Evolutionary conservation across 2,797 vertebrate genomes (phyloP).

Genomic region (Crenichthys baileyi): DNA sequence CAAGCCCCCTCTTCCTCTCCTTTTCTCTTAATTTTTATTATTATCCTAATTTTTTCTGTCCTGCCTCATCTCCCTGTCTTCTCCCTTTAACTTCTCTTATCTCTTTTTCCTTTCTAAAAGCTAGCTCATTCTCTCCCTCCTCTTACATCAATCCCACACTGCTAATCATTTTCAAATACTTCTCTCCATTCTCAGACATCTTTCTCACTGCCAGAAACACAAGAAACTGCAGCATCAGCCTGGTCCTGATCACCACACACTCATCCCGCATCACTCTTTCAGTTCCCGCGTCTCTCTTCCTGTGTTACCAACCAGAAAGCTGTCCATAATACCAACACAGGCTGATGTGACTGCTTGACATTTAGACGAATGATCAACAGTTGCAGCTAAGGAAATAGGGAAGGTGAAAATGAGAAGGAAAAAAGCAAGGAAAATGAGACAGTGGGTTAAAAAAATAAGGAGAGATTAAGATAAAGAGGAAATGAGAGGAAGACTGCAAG

Average conservation of each 20-base stretch:
- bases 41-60: slow-evolving; percentile 39
- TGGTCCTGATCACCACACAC: slow-evolving; percentile 16
- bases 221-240: slow-evolving; percentile 68
- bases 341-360: slow-evolving; percentile 64
- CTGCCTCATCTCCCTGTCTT: slow-evolving; percentile 19
- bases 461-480: slow-evolving; percentile 34
- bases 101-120: slow-evolving; percentile 47
- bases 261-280: slow-evolving; percentile 25
- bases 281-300: slow-evolving; percentile 24
- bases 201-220: slow-evolving; percentile 59
- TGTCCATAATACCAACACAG: slow-evolving; percentile 63
- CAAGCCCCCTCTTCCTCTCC: slow-evolving; percentile 57
- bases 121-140: slow-evolving; percentile 33
- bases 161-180: slow-evolving; percentile 63
- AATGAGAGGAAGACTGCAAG: slow-evolving; percentile 40
- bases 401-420: slow-evolving; percentile 25
- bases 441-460: slow-evolving; percentile 39
- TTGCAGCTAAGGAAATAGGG: slow-evolving; percentile 41
- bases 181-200: slow-evolving; percentile 68
- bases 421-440: slow-evolving; percentile 30
- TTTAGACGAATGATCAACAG: slow-evolving; percentile 63
- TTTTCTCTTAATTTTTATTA: slow-evolving; percentile 52
- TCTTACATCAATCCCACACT: slow-evolving; percentile 35
- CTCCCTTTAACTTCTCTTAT: slow-evolving; percentile 39
- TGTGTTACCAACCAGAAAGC: slow-evolving; percentile 43